These are phyloP conservation scores for Pasiphila rectangulata DNA, from an alignment of 2,888 invertebrate genomes.

Conservation along the genomic window DNA sequence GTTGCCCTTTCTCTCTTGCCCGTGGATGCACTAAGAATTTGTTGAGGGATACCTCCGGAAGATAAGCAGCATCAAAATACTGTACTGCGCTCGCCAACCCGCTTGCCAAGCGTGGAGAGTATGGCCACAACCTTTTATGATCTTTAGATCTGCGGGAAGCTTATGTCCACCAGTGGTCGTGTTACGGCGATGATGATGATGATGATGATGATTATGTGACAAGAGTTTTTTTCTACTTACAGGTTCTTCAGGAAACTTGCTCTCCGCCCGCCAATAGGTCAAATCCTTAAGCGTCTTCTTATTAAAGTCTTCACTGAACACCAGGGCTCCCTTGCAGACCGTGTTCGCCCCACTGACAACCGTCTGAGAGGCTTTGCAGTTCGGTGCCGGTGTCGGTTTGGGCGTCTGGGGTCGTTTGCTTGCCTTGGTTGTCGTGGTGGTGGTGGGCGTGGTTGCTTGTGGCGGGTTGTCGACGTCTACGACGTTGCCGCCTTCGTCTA, in stretches of 20 bases:
- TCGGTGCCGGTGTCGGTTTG: slow-evolving; percentile 27
- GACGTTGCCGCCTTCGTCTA: slow-evolving; percentile 55
- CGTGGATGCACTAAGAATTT: too few relatives aligned
- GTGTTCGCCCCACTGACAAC: slow-evolving; percentile 44
- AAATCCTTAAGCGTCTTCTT: slow-evolving; percentile 47
- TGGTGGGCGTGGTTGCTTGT: slow-evolving; percentile 13
- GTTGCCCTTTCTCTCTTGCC: too few relatives aligned
- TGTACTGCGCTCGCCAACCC: too few relatives aligned
- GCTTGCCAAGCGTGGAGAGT: too few relatives aligned
- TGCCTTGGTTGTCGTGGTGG: slow-evolving; percentile 4
- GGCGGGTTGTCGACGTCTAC: slow-evolving; percentile 36
- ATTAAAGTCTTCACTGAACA: slow-evolving; percentile 83
- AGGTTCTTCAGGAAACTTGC: slow-evolving; percentile 81
- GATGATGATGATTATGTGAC: too few relatives aligned
- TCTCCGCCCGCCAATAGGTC: slow-evolving; percentile 74
- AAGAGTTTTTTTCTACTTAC: slow-evolving; percentile 61
- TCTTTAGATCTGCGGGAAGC: too few relatives aligned
- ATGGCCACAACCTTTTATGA: too few relatives aligned
- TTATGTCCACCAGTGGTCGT: too few relatives aligned
- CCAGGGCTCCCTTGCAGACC: slow-evolving; percentile 75
- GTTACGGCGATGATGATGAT: too few relatives aligned
- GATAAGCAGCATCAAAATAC: too few relatives aligned
- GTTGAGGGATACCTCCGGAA: too few relatives aligned
- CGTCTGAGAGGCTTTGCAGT: slow-evolving; percentile 48
- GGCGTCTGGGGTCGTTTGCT: not conserved